A percentile compares a stretch with the other conserved stretches of the same genome.
phyloP scores from a whole-genome alignment of 1,140 invertebrate species.

The Drosophila lacertosa region DNA sequence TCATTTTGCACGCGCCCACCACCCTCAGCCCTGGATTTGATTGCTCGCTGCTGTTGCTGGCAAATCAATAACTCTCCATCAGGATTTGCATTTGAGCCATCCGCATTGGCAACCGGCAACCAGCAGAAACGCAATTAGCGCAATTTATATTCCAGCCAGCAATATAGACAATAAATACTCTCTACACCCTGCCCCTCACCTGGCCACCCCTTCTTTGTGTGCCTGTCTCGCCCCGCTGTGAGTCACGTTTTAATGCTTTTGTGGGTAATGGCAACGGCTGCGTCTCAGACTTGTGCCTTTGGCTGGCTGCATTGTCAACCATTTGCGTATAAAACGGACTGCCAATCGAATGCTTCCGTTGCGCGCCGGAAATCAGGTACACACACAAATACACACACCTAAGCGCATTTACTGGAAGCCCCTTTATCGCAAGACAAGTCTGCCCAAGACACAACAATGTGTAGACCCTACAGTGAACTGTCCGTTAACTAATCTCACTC shows the following conservation, averaged over 20 bases:
- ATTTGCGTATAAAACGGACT: conserved; percentile 38
- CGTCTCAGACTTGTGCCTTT: conserved; percentile 6
- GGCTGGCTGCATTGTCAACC: conserved; percentile 42
- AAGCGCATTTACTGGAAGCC: conserved; percentile 33
- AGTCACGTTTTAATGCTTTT: conserved; percentile 29
- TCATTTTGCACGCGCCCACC: conserved; percentile 57
- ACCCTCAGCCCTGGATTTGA: not conserved
- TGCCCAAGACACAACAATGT: conserved; percentile 45
- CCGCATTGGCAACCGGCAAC: not conserved
- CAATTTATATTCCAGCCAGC: conserved; percentile 49
- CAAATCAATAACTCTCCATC: conserved; percentile 78
- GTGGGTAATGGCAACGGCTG: conserved; percentile 2
- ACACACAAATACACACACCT: conserved; percentile 17
- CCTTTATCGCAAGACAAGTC: conserved; percentile 42
- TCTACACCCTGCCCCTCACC: not conserved
- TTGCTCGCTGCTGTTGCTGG: conserved; percentile 22
- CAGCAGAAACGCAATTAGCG: conserved; percentile 41
- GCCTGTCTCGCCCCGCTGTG: conserved; percentile 2
- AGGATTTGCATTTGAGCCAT: conserved; percentile 60
- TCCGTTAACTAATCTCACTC: conserved; percentile 9
- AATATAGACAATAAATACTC: conserved; percentile 16
- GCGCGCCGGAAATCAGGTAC: conserved; percentile 77
- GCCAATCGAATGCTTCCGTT: conserved; percentile 79
- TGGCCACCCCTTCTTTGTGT: not conserved
- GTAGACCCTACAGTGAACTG: conserved; percentile 14